Evolutionary conservation across 2,888 invertebrate species (phyloP), one percentile per base, ranked within the genome.

Genomic region (Erannis defoliaria): DNA sequence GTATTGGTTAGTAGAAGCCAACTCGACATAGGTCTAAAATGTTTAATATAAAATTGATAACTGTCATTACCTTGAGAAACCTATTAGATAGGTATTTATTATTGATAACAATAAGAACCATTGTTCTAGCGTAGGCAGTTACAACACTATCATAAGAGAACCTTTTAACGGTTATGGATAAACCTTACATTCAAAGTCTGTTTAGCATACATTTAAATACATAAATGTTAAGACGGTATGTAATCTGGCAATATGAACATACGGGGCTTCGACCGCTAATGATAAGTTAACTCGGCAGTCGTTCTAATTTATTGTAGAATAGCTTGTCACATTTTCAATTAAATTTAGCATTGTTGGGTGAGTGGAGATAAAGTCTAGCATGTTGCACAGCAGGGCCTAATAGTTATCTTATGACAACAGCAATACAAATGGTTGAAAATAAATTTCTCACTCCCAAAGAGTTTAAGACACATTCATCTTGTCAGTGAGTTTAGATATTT

Each of bases 201-300:
- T 5, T 6, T 16, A 8, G 21, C 9, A 26, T 26, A 23, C 14
- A n/a, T 23, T 23, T 45, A 16, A 29, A 1, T 45, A 29, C 26
- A 29, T 16, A 33, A 48, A 38, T 26, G 18, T 31, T 73, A 75
- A 85, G 79, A 76, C 80, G 78, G 81, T 77, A 82, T 80, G 78
- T 87, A 85, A 86, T 88, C 86, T 85, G 81, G 78, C 81, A 83
- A 81, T 76, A 74, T 76, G 76, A 83, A 81, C 79, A 76, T n/a
- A 46, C 78, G 82, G 87, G 86, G 86, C 88, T 90, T 85, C 89
- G 89, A 89, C 89, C 88, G 88, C 80, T 70, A 72, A 74, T 73
- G 86, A 87, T 87, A 88, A 80, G 79, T 78, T 77, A 78, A 78
- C 78, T 81, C 81, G 75, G 75, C 73, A 72, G 69, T 62, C 65